These are phyloP conservation scores for Thalassarche chlororhynchos DNA, from an alignment of 2,113 vertebrate genomes.

Conservation along the genomic window DNA sequence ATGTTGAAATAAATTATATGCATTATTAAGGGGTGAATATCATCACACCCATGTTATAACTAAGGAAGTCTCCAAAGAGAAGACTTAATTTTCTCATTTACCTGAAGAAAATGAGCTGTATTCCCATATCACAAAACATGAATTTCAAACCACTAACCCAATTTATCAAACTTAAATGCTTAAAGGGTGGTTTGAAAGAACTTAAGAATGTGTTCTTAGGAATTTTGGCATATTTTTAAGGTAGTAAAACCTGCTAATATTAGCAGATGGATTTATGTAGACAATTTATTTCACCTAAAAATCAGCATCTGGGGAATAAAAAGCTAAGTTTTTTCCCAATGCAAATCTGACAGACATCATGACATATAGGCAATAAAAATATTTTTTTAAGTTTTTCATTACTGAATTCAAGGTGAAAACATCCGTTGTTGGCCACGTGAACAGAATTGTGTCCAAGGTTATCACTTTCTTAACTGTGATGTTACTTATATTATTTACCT, in stretches of 20 bases:
- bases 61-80: conserved; percentile 34
- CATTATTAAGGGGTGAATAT: conserved; percentile 18
- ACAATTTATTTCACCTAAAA: not conserved
- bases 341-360: not conserved
- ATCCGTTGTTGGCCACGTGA: not conserved
- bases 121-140: conserved; percentile 52
- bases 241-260: not conserved
- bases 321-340: not conserved
- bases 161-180: conserved; percentile 29
- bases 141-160: conserved; percentile 39
- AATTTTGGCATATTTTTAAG: not conserved
- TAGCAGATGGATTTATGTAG: not conserved
- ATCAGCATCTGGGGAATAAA: not conserved
- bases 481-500: not conserved
- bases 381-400: not conserved
- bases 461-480: not conserved
- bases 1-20: conserved; percentile 53
- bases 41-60: conserved; percentile 19
- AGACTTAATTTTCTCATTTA: conserved; percentile 65
- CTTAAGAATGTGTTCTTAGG: not conserved
- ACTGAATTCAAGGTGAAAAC: not conserved
- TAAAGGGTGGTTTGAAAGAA: not conserved
- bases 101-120: conserved; percentile 54
- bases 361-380: not conserved
- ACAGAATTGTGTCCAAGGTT: not conserved